Base-by-base conservation (phyloP, 2,888 invertebrate species). In the Rhodophaea formosa region DNA sequence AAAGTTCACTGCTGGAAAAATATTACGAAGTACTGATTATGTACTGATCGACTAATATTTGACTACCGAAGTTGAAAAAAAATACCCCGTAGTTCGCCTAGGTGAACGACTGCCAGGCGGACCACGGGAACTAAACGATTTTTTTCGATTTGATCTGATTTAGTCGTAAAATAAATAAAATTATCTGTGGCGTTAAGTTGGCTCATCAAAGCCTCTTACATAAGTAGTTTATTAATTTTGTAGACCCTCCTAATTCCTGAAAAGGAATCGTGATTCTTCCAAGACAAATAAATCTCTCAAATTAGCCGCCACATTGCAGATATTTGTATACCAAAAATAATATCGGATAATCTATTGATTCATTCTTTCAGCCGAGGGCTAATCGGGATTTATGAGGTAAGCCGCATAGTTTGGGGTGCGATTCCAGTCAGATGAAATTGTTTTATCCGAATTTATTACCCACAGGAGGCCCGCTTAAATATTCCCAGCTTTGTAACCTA, bases 371-470 rank as follows among this genome's bases (percentile, higher is more conserved):
- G 68, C 75, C 72, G 66, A 71, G 74, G 78, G 76, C 80, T 85
- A 82, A 84, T 85, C 83, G 77, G 75, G 80, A 86, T 86, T 86
- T 86, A 86, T 80, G 80, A 77, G 78, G 72, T 74, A 77, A 73
- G 75, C 78, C 85, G 77, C 80, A 84, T 85, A 86, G 86, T 86
- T 86, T 79, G 74, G 80, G 79, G 72, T 75, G 77, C 79, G 81
- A 79, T 81, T 78, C 70, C 76, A 78, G 79, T 77, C 80, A 74
- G 79, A 79, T 80, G 82, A 84, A 87, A 87, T 88, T 86, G 87
- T 87, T 87, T 86, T 79, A 86, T 85, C 82, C 79, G 74, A 84
- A 88, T 87, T 86, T 86, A 88, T 86, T 68, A 71, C 80, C 78
- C 81, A 69, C 83, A 75, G 70, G 79, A 79, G 83, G 76, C 67